These are phyloP conservation scores for Mus caroli DNA, from an alignment of 2,797 vertebrate genomes.

Conservation along the genomic window DNA sequence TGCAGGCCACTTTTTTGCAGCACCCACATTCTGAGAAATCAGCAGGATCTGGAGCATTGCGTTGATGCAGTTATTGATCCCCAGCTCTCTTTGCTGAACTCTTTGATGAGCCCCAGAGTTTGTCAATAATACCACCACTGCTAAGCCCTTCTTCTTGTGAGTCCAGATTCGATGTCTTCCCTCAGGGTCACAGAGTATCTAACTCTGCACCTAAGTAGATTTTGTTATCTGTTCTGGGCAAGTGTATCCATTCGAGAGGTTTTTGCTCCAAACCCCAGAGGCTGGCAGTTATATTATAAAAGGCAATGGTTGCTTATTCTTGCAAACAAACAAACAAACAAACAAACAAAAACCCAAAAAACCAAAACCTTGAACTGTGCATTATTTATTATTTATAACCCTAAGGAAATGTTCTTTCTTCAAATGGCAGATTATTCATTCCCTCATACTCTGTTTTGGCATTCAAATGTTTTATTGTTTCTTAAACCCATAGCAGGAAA, in stretches of 20 bases:
- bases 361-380: neutral
- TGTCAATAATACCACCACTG: constrained; percentile 56
- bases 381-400: constrained; percentile 74
- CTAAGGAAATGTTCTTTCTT: constrained; percentile 52
- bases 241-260: neutral
- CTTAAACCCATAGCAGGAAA: constrained; percentile 27
- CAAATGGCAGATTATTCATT: constrained; percentile 48
- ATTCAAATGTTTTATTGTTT: constrained; percentile 38
- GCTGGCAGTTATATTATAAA: constrained; percentile 40
- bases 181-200: neutral
- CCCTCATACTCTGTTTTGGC: constrained; percentile 13
- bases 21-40: constrained; percentile 67
- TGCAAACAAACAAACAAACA: constrained; percentile 23
- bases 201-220: constrained; percentile 26
- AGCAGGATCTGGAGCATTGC: constrained; percentile 19
- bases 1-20: constrained; percentile 30
- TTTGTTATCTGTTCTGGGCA: constrained; percentile 57
- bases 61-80: constrained; percentile 70
- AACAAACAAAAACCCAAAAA: neutral
- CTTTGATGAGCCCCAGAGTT: constrained; percentile 44
- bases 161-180: neutral
- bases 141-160: neutral
- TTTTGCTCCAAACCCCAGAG: neutral
- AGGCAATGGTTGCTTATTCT: neutral
- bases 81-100: constrained; percentile 32